These are phyloP conservation scores for Notoglanidium macrostoma DNA, from an alignment of 2,797 vertebrate genomes.

Conservation along the genomic window DNA sequence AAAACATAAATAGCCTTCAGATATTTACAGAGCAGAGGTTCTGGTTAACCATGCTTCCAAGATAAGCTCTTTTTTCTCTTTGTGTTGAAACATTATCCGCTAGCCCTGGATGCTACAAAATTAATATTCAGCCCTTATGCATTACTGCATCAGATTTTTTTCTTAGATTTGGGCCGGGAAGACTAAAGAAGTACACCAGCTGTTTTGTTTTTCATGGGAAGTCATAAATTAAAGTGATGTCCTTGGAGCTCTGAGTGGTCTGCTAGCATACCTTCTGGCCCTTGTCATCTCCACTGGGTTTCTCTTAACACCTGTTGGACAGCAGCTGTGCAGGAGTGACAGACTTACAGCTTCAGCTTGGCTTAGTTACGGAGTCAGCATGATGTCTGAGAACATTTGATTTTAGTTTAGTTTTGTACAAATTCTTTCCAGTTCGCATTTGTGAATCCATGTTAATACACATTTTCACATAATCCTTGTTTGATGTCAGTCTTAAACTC, in stretches of 20 bases:
- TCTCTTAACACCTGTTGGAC: constrained; percentile 26
- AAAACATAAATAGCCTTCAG: neutral
- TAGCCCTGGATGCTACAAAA: neutral
- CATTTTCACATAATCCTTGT: neutral
- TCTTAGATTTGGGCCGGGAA: neutral
- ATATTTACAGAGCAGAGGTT: neutral
- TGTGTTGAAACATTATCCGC: neutral
- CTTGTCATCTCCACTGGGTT: constrained; percentile 5
- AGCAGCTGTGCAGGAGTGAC: constrained; percentile 39
- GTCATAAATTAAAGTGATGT: constrained; percentile 49
- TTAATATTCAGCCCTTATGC: neutral
- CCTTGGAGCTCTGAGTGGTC: constrained; percentile 33
- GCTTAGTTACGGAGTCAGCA: neutral
- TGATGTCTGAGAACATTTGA: neutral
- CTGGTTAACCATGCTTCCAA: neutral
- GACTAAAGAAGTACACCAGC: constrained; percentile 17
- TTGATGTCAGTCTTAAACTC: neutral
- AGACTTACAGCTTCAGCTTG: constrained; percentile 4
- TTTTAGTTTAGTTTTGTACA: neutral
- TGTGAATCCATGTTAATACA: neutral
- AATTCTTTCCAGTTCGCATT: neutral
- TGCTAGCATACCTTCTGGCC: constrained; percentile 25
- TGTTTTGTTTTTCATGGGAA: constrained; percentile 51
- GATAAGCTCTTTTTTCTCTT: neutral
- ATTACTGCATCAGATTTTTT: neutral